Evolutionary conservation across 1,140 invertebrate genomes (phyloP).

Genomic region (Drosophila parabipectinata): DNA sequence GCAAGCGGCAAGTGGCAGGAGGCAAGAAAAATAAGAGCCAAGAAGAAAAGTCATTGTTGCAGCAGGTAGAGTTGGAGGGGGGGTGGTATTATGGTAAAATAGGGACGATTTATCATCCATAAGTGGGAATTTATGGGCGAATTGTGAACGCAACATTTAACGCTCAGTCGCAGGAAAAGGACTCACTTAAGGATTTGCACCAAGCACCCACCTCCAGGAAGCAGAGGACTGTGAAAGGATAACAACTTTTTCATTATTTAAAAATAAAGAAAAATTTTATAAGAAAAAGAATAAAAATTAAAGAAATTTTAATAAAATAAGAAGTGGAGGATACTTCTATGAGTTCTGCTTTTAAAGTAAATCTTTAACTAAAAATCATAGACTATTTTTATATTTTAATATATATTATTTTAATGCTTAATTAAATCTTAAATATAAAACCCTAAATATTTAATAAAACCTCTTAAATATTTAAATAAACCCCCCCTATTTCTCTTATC

Average conservation of each 20-base stretch:
- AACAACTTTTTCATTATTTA: slow-evolving; percentile 18
- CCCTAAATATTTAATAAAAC: neutral
- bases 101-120: slow-evolving; percentile 80
- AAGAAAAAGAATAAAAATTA: neutral
- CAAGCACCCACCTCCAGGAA: neutral
- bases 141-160: slow-evolving; percentile 83
- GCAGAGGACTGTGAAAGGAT: neutral
- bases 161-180: slow-evolving; percentile 34
- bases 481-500: neutral
- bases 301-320: too few species aligned
- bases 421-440: too few species aligned
- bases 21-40: slow-evolving; percentile 10
- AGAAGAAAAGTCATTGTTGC: slow-evolving; percentile 28
- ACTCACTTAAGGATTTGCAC: slow-evolving; percentile 43
- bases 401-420: too few species aligned
- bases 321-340: too few species aligned
- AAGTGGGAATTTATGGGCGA: slow-evolving; percentile 76
- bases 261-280: neutral
- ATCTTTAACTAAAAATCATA: too few species aligned
- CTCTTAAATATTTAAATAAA: too few species aligned
- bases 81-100: neutral
- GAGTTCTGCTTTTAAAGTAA: too few species aligned
- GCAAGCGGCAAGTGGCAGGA: neutral
- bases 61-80: neutral
- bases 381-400: too few species aligned